A percentile compares a stretch with the other conserved stretches of the same genome.
Evolutionary conservation across 1,140 invertebrate genomes (phyloP).

Genomic region (Drosophila serrata): DNA sequence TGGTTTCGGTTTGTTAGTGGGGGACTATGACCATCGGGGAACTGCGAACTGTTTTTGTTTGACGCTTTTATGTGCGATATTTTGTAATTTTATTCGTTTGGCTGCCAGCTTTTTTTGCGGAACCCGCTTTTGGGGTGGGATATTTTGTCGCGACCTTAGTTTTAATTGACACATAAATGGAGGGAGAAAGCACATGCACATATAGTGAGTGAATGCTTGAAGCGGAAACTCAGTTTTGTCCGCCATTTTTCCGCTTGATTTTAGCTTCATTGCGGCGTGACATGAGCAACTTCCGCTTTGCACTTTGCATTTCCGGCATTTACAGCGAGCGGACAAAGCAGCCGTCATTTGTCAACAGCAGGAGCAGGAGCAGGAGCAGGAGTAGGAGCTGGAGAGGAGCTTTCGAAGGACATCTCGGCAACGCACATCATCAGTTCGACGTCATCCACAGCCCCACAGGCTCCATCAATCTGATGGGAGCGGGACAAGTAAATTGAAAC

Average conservation of each 20-base stretch:
- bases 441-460: constrained; percentile 28
- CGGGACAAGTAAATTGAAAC: constrained; percentile 43
- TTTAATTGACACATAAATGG: constrained; percentile 50
- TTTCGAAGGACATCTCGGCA: constrained; percentile 2
- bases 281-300: constrained; percentile 74
- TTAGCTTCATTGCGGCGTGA: constrained; percentile 57
- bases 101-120: constrained; percentile 19
- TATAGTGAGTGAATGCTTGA: constrained; percentile 9
- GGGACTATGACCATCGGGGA: neutral
- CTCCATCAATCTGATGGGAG: constrained; percentile 41
- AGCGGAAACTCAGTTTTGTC: constrained; percentile 63
- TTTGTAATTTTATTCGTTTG: constrained; percentile 63
- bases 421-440: constrained; percentile 13
- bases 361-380: neutral
- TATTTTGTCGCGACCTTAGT: constrained; percentile 42
- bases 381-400: neutral
- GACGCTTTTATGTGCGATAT: constrained; percentile 33
- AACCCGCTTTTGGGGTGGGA: neutral
- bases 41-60: constrained; percentile 8
- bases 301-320: constrained; percentile 71
- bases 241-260: constrained; percentile 27
- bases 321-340: constrained; percentile 43
- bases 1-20: constrained; percentile 36
- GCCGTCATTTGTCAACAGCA: constrained; percentile 39
- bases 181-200: neutral